Evolutionary conservation across 1,140 invertebrate species (phyloP).

Genomic region (Vollenhovia emeryi): DNA sequence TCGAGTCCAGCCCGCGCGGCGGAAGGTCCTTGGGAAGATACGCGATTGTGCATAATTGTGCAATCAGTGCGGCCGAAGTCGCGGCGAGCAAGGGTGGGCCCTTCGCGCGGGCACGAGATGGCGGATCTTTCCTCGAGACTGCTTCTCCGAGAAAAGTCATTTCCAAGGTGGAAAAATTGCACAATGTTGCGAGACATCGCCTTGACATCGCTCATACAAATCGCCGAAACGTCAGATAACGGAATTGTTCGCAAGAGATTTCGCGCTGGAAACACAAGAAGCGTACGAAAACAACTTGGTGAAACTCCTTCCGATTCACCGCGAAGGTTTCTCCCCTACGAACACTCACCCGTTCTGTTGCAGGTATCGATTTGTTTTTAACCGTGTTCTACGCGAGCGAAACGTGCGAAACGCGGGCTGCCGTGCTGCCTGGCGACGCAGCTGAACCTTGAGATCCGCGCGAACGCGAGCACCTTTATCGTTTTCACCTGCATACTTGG

Average conservation of each 20-base stretch:
- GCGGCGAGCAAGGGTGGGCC: neutral
- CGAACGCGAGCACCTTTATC: neutral
- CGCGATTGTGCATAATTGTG: neutral
- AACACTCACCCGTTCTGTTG: too few species aligned
- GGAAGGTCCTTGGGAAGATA: neutral
- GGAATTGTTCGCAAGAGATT: neutral
- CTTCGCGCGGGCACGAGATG: neutral
- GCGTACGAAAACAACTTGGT: neutral
- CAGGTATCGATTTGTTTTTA: neutral
- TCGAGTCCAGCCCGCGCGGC: too few species aligned
- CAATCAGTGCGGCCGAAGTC: neutral
- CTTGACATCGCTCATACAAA: neutral
- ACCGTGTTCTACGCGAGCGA: neutral
- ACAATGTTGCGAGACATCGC: neutral
- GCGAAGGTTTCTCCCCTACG: neutral
- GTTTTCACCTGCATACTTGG: slow-evolving; percentile 32
- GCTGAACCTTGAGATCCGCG: neutral
- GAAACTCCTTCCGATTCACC: neutral
- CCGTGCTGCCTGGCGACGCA: neutral
- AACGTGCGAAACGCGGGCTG: neutral
- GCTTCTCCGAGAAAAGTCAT: neutral
- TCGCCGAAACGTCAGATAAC: neutral
- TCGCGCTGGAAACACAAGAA: neutral
- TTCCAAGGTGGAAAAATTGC: neutral
- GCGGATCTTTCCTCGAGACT: neutral